Evolutionary conservation across 2,797 vertebrate species (phyloP).

Genomic region (Leuciscus waleckii): DNA sequence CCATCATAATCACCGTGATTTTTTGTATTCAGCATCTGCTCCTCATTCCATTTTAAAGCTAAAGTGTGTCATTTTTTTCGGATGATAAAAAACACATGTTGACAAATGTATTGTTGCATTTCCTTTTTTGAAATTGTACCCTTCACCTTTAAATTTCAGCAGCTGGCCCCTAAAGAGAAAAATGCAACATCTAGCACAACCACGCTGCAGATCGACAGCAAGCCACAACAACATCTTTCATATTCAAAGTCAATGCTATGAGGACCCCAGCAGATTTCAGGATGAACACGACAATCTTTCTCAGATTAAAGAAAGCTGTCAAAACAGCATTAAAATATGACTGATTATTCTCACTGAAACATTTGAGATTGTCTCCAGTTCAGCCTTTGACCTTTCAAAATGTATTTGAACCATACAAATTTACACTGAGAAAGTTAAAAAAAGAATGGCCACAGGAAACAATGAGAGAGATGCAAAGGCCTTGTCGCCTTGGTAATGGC

Average conservation of each 20-base stretch:
- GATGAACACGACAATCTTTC: neutral
- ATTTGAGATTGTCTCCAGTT: neutral
- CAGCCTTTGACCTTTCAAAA: neutral
- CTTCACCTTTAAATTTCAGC: neutral
- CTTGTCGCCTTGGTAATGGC: constrained; percentile 8
- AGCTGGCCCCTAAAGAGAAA: neutral
- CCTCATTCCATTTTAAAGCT: neutral
- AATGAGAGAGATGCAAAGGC: constrained; percentile 16
- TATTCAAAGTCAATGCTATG: neutral
- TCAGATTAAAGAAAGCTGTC: neutral
- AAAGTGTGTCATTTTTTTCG: neutral
- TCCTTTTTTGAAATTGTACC: neutral
- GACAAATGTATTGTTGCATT: neutral
- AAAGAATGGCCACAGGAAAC: neutral
- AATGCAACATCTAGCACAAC: neutral
- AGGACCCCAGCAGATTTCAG: neutral
- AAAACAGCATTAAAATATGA: neutral
- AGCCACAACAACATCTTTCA: neutral
- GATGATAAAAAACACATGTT: too few species aligned
- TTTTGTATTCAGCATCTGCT: neutral
- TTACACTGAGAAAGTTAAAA: neutral
- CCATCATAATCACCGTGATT: neutral
- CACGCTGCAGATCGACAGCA: neutral
- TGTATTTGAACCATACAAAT: neutral
- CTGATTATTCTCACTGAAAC: neutral